A percentile compares a stretch with the other conserved stretches of the same genome.
phyloP scores from a whole-genome alignment of 2,888 invertebrate genomes.

The Ctenicera cuprea region DNA sequence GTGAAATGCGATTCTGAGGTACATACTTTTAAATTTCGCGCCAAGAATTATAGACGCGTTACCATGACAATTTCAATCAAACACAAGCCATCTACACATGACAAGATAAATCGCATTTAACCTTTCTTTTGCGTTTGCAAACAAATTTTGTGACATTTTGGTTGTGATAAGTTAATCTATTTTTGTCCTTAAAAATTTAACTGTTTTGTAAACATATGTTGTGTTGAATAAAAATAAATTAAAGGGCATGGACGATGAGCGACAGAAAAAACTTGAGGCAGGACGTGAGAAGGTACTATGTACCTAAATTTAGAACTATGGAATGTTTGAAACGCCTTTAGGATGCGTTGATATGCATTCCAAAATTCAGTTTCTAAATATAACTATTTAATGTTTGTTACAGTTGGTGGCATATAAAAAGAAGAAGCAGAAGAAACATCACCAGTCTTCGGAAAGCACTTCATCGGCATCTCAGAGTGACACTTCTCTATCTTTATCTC shows the following conservation, averaged over 20 bases:
- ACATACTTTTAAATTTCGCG: constrained; percentile 13
- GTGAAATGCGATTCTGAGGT: too few relatives aligned
- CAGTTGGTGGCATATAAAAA: constrained; percentile 54
- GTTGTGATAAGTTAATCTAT: constrained; percentile 17
- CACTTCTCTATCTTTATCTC: constrained; percentile 53
- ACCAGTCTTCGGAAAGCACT: constrained; percentile 31
- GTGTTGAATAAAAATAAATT: neutral
- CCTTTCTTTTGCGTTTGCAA: constrained; percentile 37
- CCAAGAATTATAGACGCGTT: constrained; percentile 5
- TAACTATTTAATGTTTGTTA: constrained; percentile 44
- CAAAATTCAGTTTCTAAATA: constrained; percentile 22
- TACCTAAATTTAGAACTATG: constrained; percentile 19
- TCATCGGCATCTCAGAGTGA: constrained; percentile 52
- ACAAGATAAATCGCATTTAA: constrained; percentile 19
- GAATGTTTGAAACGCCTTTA: constrained; percentile 30
- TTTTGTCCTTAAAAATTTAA: constrained; percentile 2
- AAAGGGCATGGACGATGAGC: constrained; percentile 53
- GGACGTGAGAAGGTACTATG: constrained; percentile 54
- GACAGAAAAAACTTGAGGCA: constrained; percentile 51
- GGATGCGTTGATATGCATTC: constrained; percentile 24
- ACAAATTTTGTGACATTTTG: constrained; percentile 22
- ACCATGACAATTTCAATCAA: constrained; percentile 33
- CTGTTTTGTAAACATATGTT: constrained; percentile 9
- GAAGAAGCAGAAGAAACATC: constrained; percentile 46
- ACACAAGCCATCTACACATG: constrained; percentile 28